phyloP scores from a whole-genome alignment of 2,888 invertebrate species.

The Rapana venosa region DNA sequence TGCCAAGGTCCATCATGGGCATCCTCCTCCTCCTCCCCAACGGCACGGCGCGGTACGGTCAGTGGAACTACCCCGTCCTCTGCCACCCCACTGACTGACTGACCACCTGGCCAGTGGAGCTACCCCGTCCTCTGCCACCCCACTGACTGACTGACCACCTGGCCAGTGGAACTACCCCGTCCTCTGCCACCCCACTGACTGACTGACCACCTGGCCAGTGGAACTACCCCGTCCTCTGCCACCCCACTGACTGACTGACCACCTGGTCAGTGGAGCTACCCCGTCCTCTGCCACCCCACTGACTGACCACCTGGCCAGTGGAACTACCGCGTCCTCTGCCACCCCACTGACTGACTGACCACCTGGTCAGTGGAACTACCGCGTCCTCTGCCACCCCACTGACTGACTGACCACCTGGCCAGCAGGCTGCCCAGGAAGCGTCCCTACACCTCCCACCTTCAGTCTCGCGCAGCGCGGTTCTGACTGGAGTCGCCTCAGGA shows the following conservation, averaged over 20 bases:
- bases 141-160: conserved; percentile 62
- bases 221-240: conserved; percentile 66
- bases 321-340: conserved; percentile 66
- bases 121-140: conserved; percentile 66
- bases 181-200: conserved; percentile 59
- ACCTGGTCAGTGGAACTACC: conserved; percentile 66
- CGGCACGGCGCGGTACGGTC: conserved; percentile 54
- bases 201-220: conserved; percentile 66
- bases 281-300: conserved; percentile 62
- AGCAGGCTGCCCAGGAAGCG: too few species aligned
- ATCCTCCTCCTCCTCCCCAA: conserved; percentile 42
- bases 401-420: conserved; percentile 62
- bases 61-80: conserved; percentile 65
- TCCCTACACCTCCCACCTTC: too few species aligned
- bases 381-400: conserved; percentile 62
- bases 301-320: conserved; percentile 64
- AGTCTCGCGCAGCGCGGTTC: too few species aligned
- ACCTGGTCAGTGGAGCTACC: conserved; percentile 66
- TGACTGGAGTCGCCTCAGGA: too few species aligned
- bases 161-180: conserved; percentile 67
- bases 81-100: conserved; percentile 59
- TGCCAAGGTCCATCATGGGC: conserved; percentile 64
- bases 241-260: conserved; percentile 61
- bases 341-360: conserved; percentile 61
- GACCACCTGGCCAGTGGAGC: conserved; percentile 64